phyloP scores from a whole-genome alignment of 2,113 vertebrate species.

The Engystomops pustulosus region DNA sequence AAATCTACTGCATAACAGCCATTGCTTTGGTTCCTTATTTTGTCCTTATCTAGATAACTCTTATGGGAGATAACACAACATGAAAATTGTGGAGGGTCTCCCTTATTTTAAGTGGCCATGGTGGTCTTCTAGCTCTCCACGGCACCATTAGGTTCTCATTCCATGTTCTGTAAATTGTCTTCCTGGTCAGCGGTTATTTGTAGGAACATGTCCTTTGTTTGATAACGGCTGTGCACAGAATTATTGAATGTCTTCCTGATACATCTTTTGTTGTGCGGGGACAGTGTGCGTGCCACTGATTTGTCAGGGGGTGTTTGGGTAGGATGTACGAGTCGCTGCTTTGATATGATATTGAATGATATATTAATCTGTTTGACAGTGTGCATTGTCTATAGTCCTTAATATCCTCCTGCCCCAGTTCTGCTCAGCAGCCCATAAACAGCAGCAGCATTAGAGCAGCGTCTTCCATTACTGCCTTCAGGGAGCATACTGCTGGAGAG shows the following conservation, averaged over 20 bases:
- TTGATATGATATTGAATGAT: conserved; percentile 52
- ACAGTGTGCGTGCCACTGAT: background rate
- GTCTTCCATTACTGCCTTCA: conserved; percentile 56
- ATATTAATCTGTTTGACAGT: conserved; percentile 50
- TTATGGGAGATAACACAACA: no score
- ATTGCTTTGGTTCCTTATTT: no score
- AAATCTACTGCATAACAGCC: no score
- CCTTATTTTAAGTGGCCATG: no score
- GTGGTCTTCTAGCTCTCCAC: no score
- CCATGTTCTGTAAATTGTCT: no score
- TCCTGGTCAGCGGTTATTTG: background rate
- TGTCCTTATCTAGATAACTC: no score
- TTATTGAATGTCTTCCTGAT: background rate
- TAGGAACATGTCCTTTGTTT: background rate
- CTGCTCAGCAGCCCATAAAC: conserved; percentile 54
- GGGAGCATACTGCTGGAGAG: conserved; percentile 51
- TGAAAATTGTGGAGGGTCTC: no score
- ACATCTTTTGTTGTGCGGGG: background rate
- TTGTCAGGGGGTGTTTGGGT: background rate
- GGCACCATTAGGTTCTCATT: no score
- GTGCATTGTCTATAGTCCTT: conserved; percentile 57
- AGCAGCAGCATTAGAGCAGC: conserved; percentile 49
- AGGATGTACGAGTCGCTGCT: conserved; percentile 28
- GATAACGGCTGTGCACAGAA: background rate
- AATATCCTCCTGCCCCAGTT: conserved; percentile 59